Evolutionary conservation across 2,113 vertebrate species (phyloP).

Genomic region (Cebus imitator): DNA sequence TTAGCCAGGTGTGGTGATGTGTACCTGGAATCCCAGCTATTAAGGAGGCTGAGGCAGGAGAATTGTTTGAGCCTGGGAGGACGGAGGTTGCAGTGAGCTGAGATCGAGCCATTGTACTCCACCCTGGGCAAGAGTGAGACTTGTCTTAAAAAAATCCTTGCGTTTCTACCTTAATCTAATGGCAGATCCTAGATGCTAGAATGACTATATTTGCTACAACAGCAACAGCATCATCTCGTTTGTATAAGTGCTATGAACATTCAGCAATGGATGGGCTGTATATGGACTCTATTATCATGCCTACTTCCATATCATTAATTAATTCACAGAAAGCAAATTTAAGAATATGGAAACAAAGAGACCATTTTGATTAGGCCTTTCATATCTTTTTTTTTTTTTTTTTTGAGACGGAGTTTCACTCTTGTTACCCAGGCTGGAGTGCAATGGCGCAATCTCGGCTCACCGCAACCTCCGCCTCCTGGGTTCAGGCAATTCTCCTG

Average conservation of each 20-base stretch:
- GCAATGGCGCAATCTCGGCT: too few species aligned
- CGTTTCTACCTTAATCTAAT: not conserved
- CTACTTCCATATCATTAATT: not conserved
- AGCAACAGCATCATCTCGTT: not conserved
- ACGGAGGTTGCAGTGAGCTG: too few species aligned
- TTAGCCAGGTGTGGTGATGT: too few species aligned
- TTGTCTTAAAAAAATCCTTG: not conserved
- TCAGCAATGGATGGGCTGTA: not conserved
- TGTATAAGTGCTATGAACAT: not conserved
- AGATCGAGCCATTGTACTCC: too few species aligned
- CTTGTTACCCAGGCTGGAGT: too few species aligned
- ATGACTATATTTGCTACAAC: not conserved
- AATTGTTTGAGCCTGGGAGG: too few species aligned
- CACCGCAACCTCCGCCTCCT: too few species aligned
- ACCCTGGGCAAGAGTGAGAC: too few species aligned
- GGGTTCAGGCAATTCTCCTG: too few species aligned
- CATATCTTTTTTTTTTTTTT: not conserved
- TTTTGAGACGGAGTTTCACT: too few species aligned
- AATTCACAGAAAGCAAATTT: not conserved
- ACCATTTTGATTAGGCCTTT: not conserved
- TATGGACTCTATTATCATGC: not conserved
- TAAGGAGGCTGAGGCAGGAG: too few species aligned
- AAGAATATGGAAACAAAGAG: not conserved
- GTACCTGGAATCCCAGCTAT: too few species aligned
- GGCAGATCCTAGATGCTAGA: not conserved